phyloP scores from a whole-genome alignment of 2,113 vertebrate species.

The Illadopsis cleaveri region DNA sequence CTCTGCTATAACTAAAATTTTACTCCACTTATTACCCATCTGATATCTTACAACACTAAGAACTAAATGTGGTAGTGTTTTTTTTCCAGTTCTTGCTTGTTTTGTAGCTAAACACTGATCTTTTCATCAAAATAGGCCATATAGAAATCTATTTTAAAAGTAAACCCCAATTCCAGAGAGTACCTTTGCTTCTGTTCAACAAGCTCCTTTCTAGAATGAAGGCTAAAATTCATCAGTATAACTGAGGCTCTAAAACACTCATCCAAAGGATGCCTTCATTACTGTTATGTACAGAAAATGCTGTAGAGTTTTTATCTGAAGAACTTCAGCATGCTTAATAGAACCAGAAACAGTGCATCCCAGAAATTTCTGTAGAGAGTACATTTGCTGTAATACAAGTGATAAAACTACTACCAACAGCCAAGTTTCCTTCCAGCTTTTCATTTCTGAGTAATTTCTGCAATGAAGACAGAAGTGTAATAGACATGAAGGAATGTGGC shows the following conservation, averaged over 20 bases:
- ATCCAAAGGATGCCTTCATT: background rate
- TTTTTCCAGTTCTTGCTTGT: background rate
- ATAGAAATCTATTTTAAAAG: background rate
- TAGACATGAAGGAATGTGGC: constrained; percentile 67
- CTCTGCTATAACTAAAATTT: background rate
- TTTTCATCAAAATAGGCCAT: background rate
- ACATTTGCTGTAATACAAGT: constrained; percentile 16
- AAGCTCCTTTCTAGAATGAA: background rate
- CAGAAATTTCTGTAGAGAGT: constrained; percentile 1
- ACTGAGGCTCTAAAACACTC: background rate
- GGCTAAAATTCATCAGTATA: background rate
- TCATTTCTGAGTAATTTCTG: constrained; percentile 69
- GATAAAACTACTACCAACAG: constrained; percentile 54
- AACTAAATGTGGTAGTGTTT: background rate
- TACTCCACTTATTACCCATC: background rate
- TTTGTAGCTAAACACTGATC: background rate
- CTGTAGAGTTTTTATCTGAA: background rate
- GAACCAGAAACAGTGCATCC: constrained; percentile 6
- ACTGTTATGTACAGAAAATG: background rate
- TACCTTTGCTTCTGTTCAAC: background rate
- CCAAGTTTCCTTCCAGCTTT: constrained; percentile 70
- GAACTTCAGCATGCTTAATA: background rate
- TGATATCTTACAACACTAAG: background rate
- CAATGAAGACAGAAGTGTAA: constrained; percentile 66
- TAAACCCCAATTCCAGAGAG: background rate